Conservation (phyloP, 2,888 invertebrate species). For the Parnassius apollo region DNA sequence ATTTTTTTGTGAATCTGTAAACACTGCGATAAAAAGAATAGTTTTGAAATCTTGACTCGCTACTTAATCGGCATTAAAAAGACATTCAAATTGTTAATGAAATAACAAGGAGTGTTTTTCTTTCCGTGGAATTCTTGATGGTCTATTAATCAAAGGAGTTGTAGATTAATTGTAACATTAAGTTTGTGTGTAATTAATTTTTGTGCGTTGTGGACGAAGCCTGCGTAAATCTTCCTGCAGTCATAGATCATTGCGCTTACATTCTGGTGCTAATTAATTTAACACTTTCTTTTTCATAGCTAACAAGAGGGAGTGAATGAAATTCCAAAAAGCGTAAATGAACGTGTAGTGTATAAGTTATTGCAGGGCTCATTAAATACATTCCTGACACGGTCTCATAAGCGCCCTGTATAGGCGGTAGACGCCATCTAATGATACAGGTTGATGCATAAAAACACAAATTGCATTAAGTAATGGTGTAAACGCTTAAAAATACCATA, state of each 20-base stretch:
- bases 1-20: too few species aligned
- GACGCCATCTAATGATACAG: slow-evolving; percentile 33
- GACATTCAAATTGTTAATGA: slow-evolving; percentile 27
- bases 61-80: slow-evolving; percentile 10
- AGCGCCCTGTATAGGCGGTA: slow-evolving; percentile 39
- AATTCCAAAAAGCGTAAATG: slow-evolving; percentile 71
- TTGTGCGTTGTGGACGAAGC: neutral
- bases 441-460: slow-evolving; percentile 5
- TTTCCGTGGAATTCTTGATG: neutral
- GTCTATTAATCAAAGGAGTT: neutral
- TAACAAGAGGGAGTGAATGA: slow-evolving; percentile 65
- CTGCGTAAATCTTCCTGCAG: slow-evolving; percentile 49
- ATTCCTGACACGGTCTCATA: slow-evolving; percentile 56
- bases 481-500: too few species aligned
- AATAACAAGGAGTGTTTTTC: slow-evolving; percentile 14
- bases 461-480: neutral
- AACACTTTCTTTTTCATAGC: slow-evolving; percentile 62
- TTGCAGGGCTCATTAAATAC: slow-evolving; percentile 65
- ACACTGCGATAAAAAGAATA: slow-evolving; percentile 39
- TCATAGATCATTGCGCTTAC: slow-evolving; percentile 60
- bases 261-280: slow-evolving; percentile 72
- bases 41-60: slow-evolving; percentile 37
- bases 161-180: slow-evolving; percentile 28
- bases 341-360: slow-evolving; percentile 70
- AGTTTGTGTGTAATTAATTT: slow-evolving; percentile 20